Evolutionary conservation across 2,113 vertebrate species (phyloP).

Genomic region (Sturnus vulgaris): DNA sequence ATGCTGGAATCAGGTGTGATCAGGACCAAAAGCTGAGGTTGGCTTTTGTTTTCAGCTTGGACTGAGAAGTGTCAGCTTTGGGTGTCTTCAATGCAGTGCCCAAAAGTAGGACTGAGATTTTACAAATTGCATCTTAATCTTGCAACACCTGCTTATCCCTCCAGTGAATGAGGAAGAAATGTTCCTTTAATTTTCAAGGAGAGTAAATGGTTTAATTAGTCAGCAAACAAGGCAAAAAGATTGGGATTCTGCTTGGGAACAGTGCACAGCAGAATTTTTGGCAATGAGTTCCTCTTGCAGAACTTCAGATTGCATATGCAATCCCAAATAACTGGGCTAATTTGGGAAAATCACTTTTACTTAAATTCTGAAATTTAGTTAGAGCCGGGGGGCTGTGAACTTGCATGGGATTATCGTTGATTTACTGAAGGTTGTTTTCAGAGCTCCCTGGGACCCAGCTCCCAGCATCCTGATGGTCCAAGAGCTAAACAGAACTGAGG

Average conservation of each 20-base stretch:
- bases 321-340: background rate
- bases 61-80: background rate
- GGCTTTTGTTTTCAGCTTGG: background rate
- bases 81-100: background rate
- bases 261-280: background rate
- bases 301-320: background rate
- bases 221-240: background rate
- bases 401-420: fast-evolving
- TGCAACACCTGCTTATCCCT: background rate
- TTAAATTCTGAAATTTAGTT: background rate
- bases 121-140: background rate
- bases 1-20: background rate
- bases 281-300: background rate
- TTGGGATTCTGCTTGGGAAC: background rate
- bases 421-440: fast-evolving
- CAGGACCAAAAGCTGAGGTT: background rate
- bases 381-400: background rate
- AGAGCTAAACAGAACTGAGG: background rate
- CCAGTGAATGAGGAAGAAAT: background rate
- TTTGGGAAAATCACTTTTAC: background rate
- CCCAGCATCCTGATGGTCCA: background rate
- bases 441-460: background rate
- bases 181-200: background rate
- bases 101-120: background rate
- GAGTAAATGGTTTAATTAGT: background rate